phyloP scores from a whole-genome alignment of 2,888 invertebrate genomes.

The Palloptera scutellata region DNA sequence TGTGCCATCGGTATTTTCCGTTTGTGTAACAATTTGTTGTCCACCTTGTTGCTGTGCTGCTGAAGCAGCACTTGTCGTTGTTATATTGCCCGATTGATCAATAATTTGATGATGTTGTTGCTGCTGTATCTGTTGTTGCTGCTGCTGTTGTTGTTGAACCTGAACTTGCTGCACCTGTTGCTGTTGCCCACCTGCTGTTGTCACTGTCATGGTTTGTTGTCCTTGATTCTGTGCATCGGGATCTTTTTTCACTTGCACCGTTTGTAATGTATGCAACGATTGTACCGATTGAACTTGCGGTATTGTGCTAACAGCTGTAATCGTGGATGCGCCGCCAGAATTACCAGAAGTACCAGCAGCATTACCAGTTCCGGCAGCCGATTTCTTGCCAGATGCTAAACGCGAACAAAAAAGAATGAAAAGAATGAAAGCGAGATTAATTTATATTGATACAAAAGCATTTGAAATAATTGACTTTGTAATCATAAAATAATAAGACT shows the following conservation, averaged over 20 bases:
- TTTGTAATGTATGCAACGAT: constrained; percentile 61
- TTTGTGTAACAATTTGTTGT: constrained; percentile 61
- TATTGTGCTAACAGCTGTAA: constrained; percentile 46
- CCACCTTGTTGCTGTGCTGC: constrained; percentile 43
- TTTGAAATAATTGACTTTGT: neutral
- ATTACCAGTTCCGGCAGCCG: constrained; percentile 31
- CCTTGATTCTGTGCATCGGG: constrained; percentile 60
- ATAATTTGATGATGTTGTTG: constrained; percentile 62
- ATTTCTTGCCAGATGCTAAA: constrained; percentile 47
- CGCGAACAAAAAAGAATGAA: neutral
- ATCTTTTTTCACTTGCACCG: constrained; percentile 64
- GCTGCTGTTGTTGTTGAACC: constrained; percentile 42
- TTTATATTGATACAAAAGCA: neutral
- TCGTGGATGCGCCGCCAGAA: constrained; percentile 38
- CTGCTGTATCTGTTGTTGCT: constrained; percentile 53
- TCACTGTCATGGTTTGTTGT: constrained; percentile 39
- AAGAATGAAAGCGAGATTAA: constrained; percentile 18
- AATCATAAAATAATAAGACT: too few species aligned
- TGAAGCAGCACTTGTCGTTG: constrained; percentile 52
- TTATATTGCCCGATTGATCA: constrained; percentile 62
- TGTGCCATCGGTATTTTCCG: constrained; percentile 63
- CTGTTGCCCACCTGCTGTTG: constrained; percentile 41
- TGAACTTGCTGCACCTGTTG: constrained; percentile 50
- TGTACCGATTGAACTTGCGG: constrained; percentile 63
- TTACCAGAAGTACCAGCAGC: constrained; percentile 33